Base-by-base conservation (phyloP, 2,888 invertebrate species). In the Barypeithes pellucidus region DNA sequence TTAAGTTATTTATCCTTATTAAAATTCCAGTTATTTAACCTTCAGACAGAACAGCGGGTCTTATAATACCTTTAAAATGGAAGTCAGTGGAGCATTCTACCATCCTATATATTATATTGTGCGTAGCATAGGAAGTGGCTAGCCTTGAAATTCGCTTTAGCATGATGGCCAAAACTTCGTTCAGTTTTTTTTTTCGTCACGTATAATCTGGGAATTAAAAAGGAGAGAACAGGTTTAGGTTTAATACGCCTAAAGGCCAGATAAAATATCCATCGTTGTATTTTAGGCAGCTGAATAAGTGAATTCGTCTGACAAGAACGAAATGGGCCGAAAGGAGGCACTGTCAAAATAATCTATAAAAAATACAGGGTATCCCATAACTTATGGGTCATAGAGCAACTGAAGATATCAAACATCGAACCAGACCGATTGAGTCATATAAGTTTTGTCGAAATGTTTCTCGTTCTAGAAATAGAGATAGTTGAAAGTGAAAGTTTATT, bases 51-150 rank as follows among this genome's bases (percentile, higher is more conserved):
- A 69, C 52, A 29, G 50, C 52, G 18, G 11, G 54, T 36, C 20
- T 47, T 69, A 61, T 52, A 36, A 54, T 50, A 45, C 50, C 33
- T 29, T 52, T 60, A 67, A 67, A 72, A 72, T 72, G 67, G 72
- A 67, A 72, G 72, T 62, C 72, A 72, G 57, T 72, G 61, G 72
- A 61, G 67, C 67, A 72, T 62, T 61, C 61, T 52, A 39, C 24
- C 24, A 61, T 18, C 33, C 33, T 24, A 59, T 22, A 20, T 29
- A 61, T n/a, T n/a, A 62, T 52, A 63, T 47, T 18, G 43, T 50
- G 39, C 61, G 52, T 71, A 65, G 24, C 33, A 39, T 71, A 65
- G 3, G 29, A 29, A 29, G 59, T 67, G 5, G 72, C 57, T 72
- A 41, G 57, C 72, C 72, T 72, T 72, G 72, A 62, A 67, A 52